Conservation (phyloP, 2,888 invertebrate species). For the Chorisops tibialis region DNA sequence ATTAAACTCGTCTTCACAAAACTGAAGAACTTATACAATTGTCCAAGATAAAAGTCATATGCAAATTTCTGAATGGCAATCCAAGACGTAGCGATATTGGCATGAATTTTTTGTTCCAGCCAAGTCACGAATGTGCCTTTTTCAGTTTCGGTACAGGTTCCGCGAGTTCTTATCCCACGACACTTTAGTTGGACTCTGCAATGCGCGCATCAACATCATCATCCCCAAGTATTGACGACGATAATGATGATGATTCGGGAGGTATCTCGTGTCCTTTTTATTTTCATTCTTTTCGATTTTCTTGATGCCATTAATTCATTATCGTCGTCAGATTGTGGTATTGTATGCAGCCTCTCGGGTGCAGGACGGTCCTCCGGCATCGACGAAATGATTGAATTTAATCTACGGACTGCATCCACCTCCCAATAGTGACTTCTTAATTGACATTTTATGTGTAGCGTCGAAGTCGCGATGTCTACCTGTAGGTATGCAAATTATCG, state of each 20-base stretch:
- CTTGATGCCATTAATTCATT: conserved; percentile 19
- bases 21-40: too few species aligned
- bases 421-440: conserved; percentile 22
- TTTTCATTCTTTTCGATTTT: too few species aligned
- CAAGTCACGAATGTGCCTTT: conserved; percentile 17
- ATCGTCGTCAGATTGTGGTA: neutral
- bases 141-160: neutral
- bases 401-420: conserved; percentile 18
- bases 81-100: conserved; percentile 9
- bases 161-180: conserved; percentile 21
- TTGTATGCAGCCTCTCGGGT: neutral
- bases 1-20: too few species aligned
- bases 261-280: conserved; percentile 2
- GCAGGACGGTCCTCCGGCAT: neutral
- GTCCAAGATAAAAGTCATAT: conserved; percentile 10
- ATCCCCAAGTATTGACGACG: conserved; percentile 2
- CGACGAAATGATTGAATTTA: conserved; percentile 22
- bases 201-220: too few species aligned
- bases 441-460: conserved; percentile 16
- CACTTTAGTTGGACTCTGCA: conserved; percentile 9
- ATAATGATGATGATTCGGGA: conserved; percentile 18
- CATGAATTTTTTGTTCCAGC: neutral
- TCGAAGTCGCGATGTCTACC: neutral
- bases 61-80: conserved; percentile 15
- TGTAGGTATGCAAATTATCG: conserved; percentile 23